phyloP scores from a whole-genome alignment of 2,113 vertebrate species.

The Hyla sarda region DNA sequence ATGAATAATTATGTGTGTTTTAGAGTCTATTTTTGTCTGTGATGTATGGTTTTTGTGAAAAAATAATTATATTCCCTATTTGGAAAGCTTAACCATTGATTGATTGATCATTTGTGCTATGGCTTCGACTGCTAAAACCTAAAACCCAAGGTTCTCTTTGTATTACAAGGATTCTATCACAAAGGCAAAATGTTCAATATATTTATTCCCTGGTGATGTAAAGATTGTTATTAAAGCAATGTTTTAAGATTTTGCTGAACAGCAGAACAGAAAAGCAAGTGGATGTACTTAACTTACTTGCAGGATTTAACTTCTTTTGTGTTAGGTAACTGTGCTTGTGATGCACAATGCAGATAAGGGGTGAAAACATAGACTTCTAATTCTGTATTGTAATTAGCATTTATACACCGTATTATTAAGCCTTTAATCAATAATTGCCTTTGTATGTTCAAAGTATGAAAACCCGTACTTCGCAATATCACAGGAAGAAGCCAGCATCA shows the following conservation, averaged over 20 bases:
- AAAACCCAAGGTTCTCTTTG: constrained; percentile 1
- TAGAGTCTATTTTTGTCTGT: too few relatives aligned
- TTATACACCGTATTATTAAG: constrained; percentile 22
- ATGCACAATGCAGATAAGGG: constrained; percentile 23
- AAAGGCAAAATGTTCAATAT: constrained; percentile 34
- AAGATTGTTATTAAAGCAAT: constrained; percentile 47
- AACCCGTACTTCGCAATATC: constrained; percentile 24
- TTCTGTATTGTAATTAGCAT: constrained; percentile 9
- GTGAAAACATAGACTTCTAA: constrained; percentile 9
- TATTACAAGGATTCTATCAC: constrained; percentile 31
- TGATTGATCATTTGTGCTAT: constrained; percentile 32
- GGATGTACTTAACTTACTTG: constrained; percentile 5
- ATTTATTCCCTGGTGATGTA: constrained; percentile 31
- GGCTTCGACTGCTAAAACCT: constrained; percentile 28
- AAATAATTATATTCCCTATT: background rate
- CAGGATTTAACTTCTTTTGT: constrained; percentile 31
- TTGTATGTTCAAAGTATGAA: constrained; percentile 53
- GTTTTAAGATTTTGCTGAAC: constrained; percentile 34
- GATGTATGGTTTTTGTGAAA: too few relatives aligned
- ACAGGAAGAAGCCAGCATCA: constrained; percentile 10
- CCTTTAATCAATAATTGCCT: constrained; percentile 41
- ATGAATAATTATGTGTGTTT: too few relatives aligned
- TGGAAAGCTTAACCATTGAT: background rate
- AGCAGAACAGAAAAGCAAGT: constrained; percentile 5
- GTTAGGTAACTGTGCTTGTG: constrained; percentile 22